These are phyloP conservation scores for Ophiothrix spiculata DNA, from an alignment of 35 echinoderm and acorn worm species.

Conservation along the genomic window DNA sequence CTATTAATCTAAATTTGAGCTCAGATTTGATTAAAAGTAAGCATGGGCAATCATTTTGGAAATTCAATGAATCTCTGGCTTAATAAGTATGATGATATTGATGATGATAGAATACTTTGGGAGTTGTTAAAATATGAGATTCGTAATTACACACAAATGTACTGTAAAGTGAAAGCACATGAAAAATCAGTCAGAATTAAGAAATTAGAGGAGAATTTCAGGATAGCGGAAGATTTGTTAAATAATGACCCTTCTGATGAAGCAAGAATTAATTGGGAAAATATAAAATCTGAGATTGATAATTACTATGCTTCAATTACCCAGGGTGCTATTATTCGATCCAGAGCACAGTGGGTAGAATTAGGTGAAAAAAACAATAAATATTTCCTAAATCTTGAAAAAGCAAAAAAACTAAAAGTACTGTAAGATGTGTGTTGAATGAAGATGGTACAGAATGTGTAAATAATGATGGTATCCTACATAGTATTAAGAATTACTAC, in stretches of 20 bases:
- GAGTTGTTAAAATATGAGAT: not conserved
- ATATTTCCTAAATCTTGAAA: conserved; percentile 7
- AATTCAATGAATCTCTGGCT: not conserved
- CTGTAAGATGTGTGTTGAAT: not conserved
- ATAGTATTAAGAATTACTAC: not conserved
- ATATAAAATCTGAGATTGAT: not conserved
- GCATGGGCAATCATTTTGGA: not conserved
- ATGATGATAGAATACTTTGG: not conserved
- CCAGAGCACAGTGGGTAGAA: conserved; percentile 5
- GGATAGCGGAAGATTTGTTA: not conserved
- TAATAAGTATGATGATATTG: not conserved
- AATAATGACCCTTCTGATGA: not conserved
- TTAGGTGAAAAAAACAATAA: conserved; percentile 6
- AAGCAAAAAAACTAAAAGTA: not conserved
- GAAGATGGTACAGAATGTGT: not conserved
- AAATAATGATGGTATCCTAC: not conserved
- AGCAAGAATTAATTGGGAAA: not conserved
- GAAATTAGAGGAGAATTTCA: not conserved
- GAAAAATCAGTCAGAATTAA: not conserved
- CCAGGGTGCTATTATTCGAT: not conserved
- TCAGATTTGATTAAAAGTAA: not conserved
- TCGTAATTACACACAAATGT: not conserved
- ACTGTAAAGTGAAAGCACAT: not conserved
- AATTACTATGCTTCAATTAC: not conserved
- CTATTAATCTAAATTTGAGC: not conserved